These are phyloP conservation scores for Monopis laevigella DNA, from an alignment of 2,888 invertebrate species.

Conservation along the genomic window DNA sequence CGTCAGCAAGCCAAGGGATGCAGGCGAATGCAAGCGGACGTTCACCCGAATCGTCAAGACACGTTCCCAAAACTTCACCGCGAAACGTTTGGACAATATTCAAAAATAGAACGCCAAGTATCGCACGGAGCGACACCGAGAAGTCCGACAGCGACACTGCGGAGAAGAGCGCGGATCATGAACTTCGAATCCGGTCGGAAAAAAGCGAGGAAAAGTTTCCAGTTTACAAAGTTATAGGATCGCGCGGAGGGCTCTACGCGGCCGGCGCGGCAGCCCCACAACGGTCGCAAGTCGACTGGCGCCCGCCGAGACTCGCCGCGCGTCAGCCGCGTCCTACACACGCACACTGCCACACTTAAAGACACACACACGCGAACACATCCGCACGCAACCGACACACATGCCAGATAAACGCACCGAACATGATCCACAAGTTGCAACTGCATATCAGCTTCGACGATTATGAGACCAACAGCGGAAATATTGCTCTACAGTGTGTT, in stretches of 20 bases:
- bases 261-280: slow-evolving; percentile 47
- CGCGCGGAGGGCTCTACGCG: slow-evolving; percentile 49
- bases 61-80: slow-evolving; percentile 64
- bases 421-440: slow-evolving; percentile 50
- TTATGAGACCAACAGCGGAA: slow-evolving; percentile 2
- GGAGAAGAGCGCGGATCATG: background rate
- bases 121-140: slow-evolving; percentile 42
- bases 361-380: slow-evolving; percentile 25
- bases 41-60: slow-evolving; percentile 57
- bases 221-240: slow-evolving; percentile 59
- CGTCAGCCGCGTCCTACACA: slow-evolving; percentile 22
- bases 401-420: slow-evolving; percentile 30
- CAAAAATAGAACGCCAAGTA: slow-evolving; percentile 61
- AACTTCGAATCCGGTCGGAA: slow-evolving; percentile 22
- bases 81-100: slow-evolving; percentile 62
- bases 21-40: slow-evolving; percentile 60
- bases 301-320: slow-evolving; percentile 38
- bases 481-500: slow-evolving; percentile 2
- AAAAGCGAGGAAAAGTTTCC: slow-evolving; percentile 61
- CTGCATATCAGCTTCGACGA: slow-evolving; percentile 31
- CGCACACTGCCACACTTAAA: slow-evolving; percentile 31
- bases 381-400: slow-evolving; percentile 24
- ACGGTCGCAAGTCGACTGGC: slow-evolving; percentile 56
- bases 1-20: slow-evolving; percentile 35
- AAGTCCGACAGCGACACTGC: slow-evolving; percentile 22